Evolutionary conservation across 2,888 invertebrate species (phyloP).

Genomic region (Drosophila infuscata): DNA sequence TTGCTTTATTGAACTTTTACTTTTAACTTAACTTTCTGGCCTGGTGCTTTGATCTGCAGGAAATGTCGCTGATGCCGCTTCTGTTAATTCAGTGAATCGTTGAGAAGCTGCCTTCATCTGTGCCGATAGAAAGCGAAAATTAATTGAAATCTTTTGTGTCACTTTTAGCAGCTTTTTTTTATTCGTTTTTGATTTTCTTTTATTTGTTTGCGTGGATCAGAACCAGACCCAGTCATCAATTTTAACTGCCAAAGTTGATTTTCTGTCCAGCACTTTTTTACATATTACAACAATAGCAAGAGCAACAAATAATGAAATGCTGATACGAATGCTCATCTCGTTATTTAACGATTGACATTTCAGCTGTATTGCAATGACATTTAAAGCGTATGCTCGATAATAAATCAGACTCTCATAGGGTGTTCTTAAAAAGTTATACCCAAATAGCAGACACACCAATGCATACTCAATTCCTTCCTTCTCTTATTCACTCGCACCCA

Average conservation of each 20-base stretch:
- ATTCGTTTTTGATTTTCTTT: constrained; percentile 24
- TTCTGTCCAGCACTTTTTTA: constrained; percentile 44
- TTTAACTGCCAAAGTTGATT: constrained; percentile 59
- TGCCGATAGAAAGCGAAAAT: constrained; percentile 66
- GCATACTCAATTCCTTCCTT: too few relatives aligned
- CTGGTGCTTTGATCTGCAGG: constrained; percentile 57
- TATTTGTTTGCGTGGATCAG: constrained; percentile 22
- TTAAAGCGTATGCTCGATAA: constrained; percentile 75
- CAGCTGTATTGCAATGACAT: constrained; percentile 67
- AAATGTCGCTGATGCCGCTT: constrained; percentile 11
- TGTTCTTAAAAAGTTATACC: constrained; percentile 55
- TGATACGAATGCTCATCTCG: constrained; percentile 61
- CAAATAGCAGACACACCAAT: constrained; percentile 30
- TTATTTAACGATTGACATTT: constrained; percentile 59
- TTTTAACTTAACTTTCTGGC: constrained; percentile 78
- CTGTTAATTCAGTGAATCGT: constrained; percentile 49
- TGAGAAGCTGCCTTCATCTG: constrained; percentile 42
- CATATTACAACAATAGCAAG: constrained; percentile 2
- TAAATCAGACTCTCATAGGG: constrained; percentile 72
- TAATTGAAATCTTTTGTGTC: constrained; percentile 72
- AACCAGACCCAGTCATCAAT: constrained; percentile 71
- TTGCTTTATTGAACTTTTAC: constrained; percentile 78
- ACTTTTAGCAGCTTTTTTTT: constrained; percentile 19
- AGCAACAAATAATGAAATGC: constrained; percentile 46
- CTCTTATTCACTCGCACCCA: not conserved